Evolutionary conservation across 2,888 invertebrate genomes (phyloP).

Genomic region (Euphydryas editha): DNA sequence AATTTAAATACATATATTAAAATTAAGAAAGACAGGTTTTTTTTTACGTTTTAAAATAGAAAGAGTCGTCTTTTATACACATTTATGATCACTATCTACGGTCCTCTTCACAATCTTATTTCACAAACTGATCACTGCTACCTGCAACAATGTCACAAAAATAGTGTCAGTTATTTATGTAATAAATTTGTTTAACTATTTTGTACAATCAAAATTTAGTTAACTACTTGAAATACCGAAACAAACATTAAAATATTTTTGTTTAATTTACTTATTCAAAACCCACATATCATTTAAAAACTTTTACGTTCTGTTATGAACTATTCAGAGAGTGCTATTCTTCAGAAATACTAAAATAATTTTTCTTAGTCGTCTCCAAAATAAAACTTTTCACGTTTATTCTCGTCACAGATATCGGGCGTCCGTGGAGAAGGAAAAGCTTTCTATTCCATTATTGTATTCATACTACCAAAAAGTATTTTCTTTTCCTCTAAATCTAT

Average conservation of each 20-base stretch:
- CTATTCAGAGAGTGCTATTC: background rate
- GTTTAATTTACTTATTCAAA: background rate
- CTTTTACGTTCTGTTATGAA: background rate
- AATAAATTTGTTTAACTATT: too few species aligned
- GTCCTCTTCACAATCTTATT: constrained; percentile 41
- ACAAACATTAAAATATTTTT: too few species aligned
- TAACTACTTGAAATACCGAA: too few species aligned
- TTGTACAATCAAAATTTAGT: too few species aligned
- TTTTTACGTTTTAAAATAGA: constrained; percentile 30
- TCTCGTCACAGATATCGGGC: background rate
- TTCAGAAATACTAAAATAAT: background rate
- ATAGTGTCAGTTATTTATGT: background rate
- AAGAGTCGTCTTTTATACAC: constrained; percentile 30
- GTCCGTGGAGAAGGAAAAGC: background rate
- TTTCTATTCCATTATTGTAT: background rate
- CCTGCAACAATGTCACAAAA: constrained; percentile 53
- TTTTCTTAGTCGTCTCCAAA: background rate
- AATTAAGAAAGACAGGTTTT: background rate
- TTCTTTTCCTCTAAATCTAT: background rate
- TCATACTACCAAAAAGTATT: background rate
- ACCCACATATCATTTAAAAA: too few species aligned
- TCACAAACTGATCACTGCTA: constrained; percentile 63
- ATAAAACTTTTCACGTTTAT: background rate
- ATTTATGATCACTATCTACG: constrained; percentile 34
- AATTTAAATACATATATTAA: background rate